Percentiles rank a stretch among this genome's conserved stretches.
Evolutionary conservation across 2,888 invertebrate species (phyloP).

Genomic region (Watsonalla binaria): DNA sequence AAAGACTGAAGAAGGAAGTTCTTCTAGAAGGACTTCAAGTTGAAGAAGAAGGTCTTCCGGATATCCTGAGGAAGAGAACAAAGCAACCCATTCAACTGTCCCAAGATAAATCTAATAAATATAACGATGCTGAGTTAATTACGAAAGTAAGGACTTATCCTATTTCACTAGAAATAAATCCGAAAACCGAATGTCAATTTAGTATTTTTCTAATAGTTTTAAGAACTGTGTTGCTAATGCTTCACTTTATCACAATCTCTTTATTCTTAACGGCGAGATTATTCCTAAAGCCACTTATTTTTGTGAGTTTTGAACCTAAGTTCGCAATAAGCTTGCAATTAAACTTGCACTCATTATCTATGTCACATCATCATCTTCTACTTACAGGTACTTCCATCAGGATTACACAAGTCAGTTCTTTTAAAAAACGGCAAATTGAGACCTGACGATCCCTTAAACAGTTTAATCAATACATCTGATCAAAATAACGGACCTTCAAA

Average conservation of each 20-base stretch:
- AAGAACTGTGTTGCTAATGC: no score
- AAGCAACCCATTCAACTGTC: constrained; percentile 78
- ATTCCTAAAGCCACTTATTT: no score
- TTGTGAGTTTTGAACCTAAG: no score
- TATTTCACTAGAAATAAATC: no score
- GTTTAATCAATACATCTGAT: constrained; percentile 32
- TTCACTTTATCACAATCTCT: no score
- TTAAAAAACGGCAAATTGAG: constrained; percentile 67
- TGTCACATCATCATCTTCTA: constrained; percentile 9
- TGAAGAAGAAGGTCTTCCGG: constrained; percentile 89
- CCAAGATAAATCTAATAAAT: constrained; percentile 71
- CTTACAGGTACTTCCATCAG: constrained; percentile 56
- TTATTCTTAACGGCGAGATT: no score
- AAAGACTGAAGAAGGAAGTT: constrained; percentile 89
- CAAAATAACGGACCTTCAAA: constrained; percentile 47
- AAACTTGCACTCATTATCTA: no score
- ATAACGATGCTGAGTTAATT: constrained; percentile 66
- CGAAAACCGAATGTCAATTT: no score
- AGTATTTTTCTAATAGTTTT: no score
- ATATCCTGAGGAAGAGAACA: constrained; percentile 84
- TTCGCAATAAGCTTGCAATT: no score
- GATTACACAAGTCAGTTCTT: constrained; percentile 60
- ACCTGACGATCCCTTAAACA: constrained; percentile 54
- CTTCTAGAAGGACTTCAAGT: constrained; percentile 89
- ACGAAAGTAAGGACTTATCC: constrained; percentile 48